Base-by-base conservation (phyloP, 2,113 vertebrate genomes). In the Nannobrachium achirus region DNA sequence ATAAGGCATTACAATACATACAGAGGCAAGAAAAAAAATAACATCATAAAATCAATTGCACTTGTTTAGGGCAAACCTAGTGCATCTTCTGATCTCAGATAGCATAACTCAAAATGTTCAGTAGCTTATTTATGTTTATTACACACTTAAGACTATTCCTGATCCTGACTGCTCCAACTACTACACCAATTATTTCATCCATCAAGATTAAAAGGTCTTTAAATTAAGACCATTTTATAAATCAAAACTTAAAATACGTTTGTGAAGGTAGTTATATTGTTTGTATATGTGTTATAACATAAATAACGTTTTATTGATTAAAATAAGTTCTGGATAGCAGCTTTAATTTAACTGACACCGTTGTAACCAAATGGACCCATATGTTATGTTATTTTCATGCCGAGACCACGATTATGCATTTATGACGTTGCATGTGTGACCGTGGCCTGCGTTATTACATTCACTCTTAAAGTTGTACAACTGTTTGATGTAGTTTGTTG, bases 101-200 rank as follows among this genome's bases (percentile, higher is more conserved):
- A 39, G n/a, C n/a, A n/a, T n/a, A n/a, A n/a, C 25, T 50, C 49
- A 20, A 59, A 71, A 67, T 42, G 63, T 81, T 86, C 66, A 78
- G 75, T 88, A 86, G 84, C 87, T 90, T 89, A 86, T 87, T 69
- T 69, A 62, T 66, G 65, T 86, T 82, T 76, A 71, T 75, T 59
- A 63, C 51, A 73, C 69, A 67, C 56, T n/a, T n/a, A 38, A 74
- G n/a, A n/a, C n/a, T 48, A 82, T 71, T 83, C 72, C 82, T 85
- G 83, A 86, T n/a, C n/a, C 64, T 57, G 74, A 58, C n/a, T 61
- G 73, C 78, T 82, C 81, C 63, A 73, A 77, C 69, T 66, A 51
- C 66, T 56, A 65, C 77, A 88, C 86, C 75, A 70, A 63, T n/a
- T n/a, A 74, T 80, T 80, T 79, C 71, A 65, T 71, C 75, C 73